These are phyloP conservation scores for Periophthalmodon schlosseri DNA, from an alignment of 2,113 vertebrate genomes.

Conservation along the genomic window DNA sequence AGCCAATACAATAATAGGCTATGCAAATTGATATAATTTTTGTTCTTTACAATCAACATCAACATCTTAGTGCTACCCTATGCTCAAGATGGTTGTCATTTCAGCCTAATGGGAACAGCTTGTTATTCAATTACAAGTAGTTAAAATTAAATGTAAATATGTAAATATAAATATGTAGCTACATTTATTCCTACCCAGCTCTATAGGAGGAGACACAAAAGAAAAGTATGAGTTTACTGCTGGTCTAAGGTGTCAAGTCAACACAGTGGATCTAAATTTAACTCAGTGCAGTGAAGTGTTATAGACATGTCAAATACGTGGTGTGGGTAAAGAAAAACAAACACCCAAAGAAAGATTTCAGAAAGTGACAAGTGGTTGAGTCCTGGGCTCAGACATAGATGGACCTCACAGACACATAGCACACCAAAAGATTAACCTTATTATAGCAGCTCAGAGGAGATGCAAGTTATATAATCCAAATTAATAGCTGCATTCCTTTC, in stretches of 20 bases:
- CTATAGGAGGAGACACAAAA: neutral
- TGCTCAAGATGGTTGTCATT: no score
- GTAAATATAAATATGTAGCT: no score
- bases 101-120: no score
- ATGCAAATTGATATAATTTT: no score
- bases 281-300: constrained; percentile 8
- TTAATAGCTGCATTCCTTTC: constrained; percentile 1
- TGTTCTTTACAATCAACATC: no score
- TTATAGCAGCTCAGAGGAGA: neutral
- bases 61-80: no score
- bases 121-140: no score
- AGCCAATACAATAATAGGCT: no score
- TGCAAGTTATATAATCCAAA: neutral
- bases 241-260: neutral
- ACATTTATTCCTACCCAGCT: neutral
- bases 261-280: constrained; percentile 23
- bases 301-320: constrained; percentile 6
- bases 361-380: constrained; percentile 47
- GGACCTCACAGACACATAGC: neutral
- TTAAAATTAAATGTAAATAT: no score
- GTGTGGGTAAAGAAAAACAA: neutral
- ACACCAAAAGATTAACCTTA: neutral
- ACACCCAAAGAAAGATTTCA: constrained; percentile 25
- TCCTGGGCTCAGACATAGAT: constrained; percentile 18
- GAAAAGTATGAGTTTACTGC: neutral